Percentiles rank a stretch among this genome's conserved stretches.
phyloP scores from a whole-genome alignment of 2,888 invertebrate genomes.

The Platynereis dumerilii region DNA sequence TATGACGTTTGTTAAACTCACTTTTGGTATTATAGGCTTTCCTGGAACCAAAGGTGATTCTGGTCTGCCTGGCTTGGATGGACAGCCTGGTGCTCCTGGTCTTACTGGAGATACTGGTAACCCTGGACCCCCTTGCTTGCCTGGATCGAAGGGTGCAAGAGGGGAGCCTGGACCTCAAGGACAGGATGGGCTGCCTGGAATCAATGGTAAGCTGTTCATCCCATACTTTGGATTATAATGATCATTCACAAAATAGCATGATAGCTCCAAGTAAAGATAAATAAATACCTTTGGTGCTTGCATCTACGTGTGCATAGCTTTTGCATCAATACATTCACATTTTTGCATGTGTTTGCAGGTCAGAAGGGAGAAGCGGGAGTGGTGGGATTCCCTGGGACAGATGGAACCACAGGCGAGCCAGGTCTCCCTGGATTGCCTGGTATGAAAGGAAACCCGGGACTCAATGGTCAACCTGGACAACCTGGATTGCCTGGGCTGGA shows the following conservation, averaged over 20 bases:
- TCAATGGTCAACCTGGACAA: conserved; percentile 49
- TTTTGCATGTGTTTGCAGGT: conserved; percentile 3
- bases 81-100: conserved; percentile 43
- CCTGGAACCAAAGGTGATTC: conserved; percentile 13
- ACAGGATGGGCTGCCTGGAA: conserved; percentile 40
- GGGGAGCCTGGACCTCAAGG: conserved; percentile 42
- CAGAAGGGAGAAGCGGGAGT: conserved; percentile 18
- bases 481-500: conserved; percentile 48
- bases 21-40: conserved; percentile 7
- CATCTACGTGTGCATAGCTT: no score
- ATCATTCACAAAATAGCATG: no score
- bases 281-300: no score
- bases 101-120: conserved; percentile 43
- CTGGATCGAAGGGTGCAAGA: conserved; percentile 10
- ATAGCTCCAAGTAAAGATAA: no score
- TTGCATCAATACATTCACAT: no score
- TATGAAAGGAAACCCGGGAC: conserved; percentile 31
- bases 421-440: conserved; percentile 26
- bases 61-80: conserved; percentile 39
- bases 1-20: no score
- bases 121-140: conserved; percentile 47
- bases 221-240: no score
- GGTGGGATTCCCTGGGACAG: conserved; percentile 20
- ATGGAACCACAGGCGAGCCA: conserved; percentile 7
- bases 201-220: conserved; percentile 34